phyloP scores from a whole-genome alignment of 2,888 invertebrate species.

The Aphodius granarius region DNA sequence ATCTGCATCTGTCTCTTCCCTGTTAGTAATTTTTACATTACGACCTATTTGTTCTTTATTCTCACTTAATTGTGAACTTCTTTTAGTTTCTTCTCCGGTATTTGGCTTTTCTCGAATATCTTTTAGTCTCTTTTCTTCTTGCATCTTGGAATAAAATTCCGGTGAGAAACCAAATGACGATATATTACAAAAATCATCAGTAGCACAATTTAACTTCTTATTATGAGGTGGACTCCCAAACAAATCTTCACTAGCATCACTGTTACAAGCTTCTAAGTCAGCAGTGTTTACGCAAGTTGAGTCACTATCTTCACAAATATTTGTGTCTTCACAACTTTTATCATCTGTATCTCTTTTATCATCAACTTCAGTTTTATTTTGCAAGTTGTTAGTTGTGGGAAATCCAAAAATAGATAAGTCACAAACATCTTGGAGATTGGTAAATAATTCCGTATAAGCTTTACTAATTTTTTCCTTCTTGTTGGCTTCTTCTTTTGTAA shows the following conservation, averaged over 20 bases:
- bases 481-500: background rate
- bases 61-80: background rate
- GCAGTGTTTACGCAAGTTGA: background rate
- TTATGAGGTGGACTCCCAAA: slow-evolving; percentile 7
- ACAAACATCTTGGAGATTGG: slow-evolving; percentile 33
- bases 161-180: slow-evolving; percentile 18
- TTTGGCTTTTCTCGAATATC: background rate
- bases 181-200: slow-evolving; percentile 31
- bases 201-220: slow-evolving; percentile 17
- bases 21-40: background rate
- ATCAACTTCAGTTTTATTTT: background rate
- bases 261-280: background rate
- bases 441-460: slow-evolving; percentile 6
- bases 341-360: background rate
- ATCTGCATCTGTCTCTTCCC: background rate
- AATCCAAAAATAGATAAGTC: slow-evolving; percentile 36
- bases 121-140: background rate
- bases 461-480: background rate
- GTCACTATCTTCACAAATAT: background rate
- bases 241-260: slow-evolving; percentile 15
- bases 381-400: no score
- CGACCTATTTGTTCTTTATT: background rate
- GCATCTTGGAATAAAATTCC: background rate
- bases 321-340: background rate
- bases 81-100: background rate